Evolutionary conservation across 2,113 vertebrate genomes (phyloP).

Genomic region (Uria lomvia): DNA sequence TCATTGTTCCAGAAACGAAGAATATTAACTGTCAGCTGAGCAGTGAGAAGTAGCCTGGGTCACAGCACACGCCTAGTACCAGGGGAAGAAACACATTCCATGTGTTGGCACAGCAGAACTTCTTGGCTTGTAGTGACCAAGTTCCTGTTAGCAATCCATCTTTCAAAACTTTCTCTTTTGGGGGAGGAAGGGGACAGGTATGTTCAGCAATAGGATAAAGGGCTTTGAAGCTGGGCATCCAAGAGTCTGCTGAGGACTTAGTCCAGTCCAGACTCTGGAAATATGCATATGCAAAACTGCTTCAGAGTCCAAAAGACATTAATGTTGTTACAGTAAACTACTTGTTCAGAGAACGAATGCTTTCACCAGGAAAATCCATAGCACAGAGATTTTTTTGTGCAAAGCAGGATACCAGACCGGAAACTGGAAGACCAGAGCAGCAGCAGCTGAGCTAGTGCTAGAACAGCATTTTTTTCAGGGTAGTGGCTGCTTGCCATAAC

Average conservation of each 20-base stretch:
- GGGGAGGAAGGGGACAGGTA: neutral
- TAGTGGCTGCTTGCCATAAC: neutral
- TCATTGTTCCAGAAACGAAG: neutral
- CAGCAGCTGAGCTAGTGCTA: constrained; percentile 24
- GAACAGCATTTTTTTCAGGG: neutral
- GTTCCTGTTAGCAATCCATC: neutral
- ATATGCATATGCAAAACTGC: neutral
- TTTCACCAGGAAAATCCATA: neutral
- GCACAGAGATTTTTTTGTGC: constrained; percentile 21
- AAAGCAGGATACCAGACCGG: constrained; percentile 37
- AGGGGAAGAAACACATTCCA: neutral
- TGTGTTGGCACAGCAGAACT: neutral
- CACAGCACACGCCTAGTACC: neutral
- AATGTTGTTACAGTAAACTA: neutral
- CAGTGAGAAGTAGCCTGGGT: neutral
- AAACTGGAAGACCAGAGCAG: constrained; percentile 23
- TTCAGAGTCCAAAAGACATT: neutral
- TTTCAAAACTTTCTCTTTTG: neutral
- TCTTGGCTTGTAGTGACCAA: neutral
- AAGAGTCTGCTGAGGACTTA: neutral
- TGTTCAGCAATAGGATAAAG: neutral
- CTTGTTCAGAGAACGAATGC: neutral
- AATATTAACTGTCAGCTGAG: neutral
- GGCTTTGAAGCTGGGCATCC: neutral
- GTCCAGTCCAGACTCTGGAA: neutral